These are phyloP conservation scores for Blastobasis lacticolella DNA, from an alignment of 2,888 invertebrate species.

Conservation along the genomic window DNA sequence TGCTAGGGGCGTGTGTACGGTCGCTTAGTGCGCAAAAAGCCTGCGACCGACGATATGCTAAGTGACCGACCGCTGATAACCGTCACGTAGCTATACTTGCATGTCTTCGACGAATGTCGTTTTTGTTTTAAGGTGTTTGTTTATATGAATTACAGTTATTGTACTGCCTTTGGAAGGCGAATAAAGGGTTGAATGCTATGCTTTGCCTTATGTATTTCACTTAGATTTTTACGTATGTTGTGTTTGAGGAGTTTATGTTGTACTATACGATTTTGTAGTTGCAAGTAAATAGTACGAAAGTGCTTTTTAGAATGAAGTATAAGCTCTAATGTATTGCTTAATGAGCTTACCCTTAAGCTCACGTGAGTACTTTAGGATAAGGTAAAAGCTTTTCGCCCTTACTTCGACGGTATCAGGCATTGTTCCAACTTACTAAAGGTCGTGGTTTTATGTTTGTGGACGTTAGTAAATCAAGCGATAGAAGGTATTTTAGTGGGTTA, in stretches of 20 bases:
- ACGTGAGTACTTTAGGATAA: slow-evolving; percentile 30
- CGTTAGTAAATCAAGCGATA: not conserved
- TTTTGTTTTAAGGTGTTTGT: slow-evolving; percentile 13
- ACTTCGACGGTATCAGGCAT: slow-evolving; percentile 15
- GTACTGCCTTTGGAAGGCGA: not conserved
- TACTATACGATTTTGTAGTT: too few relatives aligned
- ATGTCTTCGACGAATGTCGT: slow-evolving; percentile 25
- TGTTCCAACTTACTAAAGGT: slow-evolving; percentile 3
- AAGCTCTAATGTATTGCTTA: not conserved
- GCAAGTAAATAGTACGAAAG: too few relatives aligned
- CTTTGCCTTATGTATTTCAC: too few relatives aligned
- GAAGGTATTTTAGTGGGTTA: too few relatives aligned
- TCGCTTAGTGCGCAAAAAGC: slow-evolving; percentile 57
- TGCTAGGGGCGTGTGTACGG: slow-evolving; percentile 31
- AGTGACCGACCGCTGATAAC: slow-evolving; percentile 60
- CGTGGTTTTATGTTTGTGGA: not conserved
- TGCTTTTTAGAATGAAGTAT: too few relatives aligned
- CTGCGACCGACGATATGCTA: slow-evolving; percentile 59
- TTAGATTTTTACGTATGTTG: too few relatives aligned
- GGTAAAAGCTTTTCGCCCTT: slow-evolving; percentile 34
- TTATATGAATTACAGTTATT: not conserved
- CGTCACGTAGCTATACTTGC: slow-evolving; percentile 43
- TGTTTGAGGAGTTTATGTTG: too few relatives aligned
- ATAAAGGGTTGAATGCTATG: too few relatives aligned
- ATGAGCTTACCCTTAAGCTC: slow-evolving; percentile 22